Percentiles rank a stretch among this genome's conserved stretches.
Evolutionary conservation across 2,797 vertebrate genomes (phyloP).

Genomic region (Chrysocyon brachyurus): DNA sequence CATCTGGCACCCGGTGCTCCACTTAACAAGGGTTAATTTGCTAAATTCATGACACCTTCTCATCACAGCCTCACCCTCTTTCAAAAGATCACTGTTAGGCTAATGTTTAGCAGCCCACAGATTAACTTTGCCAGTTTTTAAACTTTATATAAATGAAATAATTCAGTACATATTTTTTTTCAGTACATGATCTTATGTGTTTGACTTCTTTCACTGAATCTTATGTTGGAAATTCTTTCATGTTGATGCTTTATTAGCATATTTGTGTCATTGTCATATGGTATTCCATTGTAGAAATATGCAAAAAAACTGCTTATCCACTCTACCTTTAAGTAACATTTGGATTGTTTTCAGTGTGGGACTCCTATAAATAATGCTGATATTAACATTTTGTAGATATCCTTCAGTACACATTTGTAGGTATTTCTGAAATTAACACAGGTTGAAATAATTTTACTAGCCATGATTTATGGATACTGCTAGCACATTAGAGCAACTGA

Average conservation of each 20-base stretch:
- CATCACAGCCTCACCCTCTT: neutral
- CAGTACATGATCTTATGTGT: neutral
- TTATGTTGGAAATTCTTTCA: neutral
- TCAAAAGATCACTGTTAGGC: neutral
- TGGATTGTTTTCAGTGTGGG: neutral
- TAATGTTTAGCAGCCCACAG: neutral
- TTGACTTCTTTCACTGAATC: neutral
- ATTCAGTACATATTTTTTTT: neutral
- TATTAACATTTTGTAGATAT: neutral
- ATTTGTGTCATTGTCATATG: neutral
- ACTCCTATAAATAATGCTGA: neutral
- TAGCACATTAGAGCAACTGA: neutral
- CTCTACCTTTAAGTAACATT: neutral
- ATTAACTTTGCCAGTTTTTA: neutral
- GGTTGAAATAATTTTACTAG: neutral
- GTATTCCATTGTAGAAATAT: neutral
- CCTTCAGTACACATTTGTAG: neutral
- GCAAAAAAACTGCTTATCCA: too few relatives aligned
- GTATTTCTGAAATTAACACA: neutral
- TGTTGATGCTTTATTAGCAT: neutral
- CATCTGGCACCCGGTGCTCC: neutral
- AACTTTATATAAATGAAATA: neutral
- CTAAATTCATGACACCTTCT: neutral
- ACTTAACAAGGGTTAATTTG: neutral
- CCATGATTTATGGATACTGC: neutral